These are phyloP conservation scores for Vimba vimba DNA, from an alignment of 2,113 vertebrate species.

Conservation along the genomic window DNA sequence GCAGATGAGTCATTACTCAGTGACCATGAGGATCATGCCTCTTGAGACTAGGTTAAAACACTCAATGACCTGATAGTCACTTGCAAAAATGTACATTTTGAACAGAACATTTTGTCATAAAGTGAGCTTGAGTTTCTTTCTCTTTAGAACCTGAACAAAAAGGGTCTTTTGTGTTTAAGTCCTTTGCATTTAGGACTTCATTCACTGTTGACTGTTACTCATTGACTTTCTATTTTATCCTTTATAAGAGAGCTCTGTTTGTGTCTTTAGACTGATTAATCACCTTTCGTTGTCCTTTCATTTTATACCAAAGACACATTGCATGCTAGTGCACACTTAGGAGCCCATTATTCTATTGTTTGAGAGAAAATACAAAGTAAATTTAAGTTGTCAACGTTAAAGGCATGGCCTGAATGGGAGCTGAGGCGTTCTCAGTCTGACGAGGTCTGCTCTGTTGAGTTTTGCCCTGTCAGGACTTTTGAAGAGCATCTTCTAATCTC, in stretches of 20 bases:
- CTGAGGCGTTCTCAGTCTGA: conserved; percentile 16
- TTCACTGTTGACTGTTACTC: background rate
- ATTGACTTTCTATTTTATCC: conserved; percentile 26
- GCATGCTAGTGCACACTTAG: conserved; percentile 6
- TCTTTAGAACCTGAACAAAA: background rate
- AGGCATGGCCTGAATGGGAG: background rate
- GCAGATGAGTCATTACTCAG: background rate
- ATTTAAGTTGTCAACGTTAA: background rate
- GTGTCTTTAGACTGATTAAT: conserved; percentile 2
- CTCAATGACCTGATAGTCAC: background rate
- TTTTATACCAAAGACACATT: background rate
- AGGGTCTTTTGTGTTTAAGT: background rate
- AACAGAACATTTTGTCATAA: background rate
- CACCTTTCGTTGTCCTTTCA: background rate
- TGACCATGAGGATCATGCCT: background rate
- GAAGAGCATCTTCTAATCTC: conserved; percentile 61
- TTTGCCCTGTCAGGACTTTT: conserved; percentile 60
- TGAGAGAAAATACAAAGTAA: conserved; percentile 5
- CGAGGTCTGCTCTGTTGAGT: conserved; percentile 46
- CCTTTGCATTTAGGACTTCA: background rate
- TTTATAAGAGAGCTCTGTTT: background rate
- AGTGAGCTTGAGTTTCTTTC: background rate
- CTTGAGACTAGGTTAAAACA: background rate
- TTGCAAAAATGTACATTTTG: background rate
- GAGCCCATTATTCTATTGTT: conserved; percentile 23